Evolutionary conservation across 2,113 vertebrate genomes (phyloP).

Genomic region (Python bivittatus): DNA sequence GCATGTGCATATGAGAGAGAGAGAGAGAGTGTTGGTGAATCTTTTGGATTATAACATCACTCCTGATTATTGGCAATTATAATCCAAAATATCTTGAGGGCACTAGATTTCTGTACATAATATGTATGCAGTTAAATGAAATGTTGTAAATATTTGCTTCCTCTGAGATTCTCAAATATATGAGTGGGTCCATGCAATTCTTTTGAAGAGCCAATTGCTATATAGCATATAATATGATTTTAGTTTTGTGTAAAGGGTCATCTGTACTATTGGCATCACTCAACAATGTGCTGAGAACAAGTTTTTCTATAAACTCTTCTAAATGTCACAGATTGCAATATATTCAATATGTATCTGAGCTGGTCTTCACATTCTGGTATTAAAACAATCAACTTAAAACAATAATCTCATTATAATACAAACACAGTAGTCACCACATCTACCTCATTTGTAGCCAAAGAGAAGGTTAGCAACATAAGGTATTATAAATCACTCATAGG

Average conservation of each 20-base stretch:
- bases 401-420: background rate
- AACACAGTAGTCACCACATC: background rate
- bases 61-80: background rate
- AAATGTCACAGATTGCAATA: background rate
- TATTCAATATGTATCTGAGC: background rate
- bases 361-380: background rate
- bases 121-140: conserved; percentile 55
- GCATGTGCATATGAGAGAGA: conserved; percentile 5
- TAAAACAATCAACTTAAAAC: background rate
- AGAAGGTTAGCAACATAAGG: background rate
- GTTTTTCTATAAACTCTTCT: background rate
- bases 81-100: background rate
- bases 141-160: conserved; percentile 32
- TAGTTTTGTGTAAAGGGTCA: background rate
- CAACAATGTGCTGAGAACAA: background rate
- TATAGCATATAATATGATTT: background rate
- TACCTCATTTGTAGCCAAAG: background rate
- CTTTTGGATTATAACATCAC: background rate
- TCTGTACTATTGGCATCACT: background rate
- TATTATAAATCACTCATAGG: background rate
- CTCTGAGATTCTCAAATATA: conserved; percentile 37
- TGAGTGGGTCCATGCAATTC: background rate
- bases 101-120: conserved; percentile 13
- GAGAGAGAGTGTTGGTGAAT: background rate
- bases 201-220: background rate